Evolutionary conservation across 1,140 invertebrate genomes (phyloP).

Genomic region (Drosophila melanogaster): Release_6_plus_ISO1_MT NC_004354.4:15982501-15983000

Average conservation of each 20-base stretch:
- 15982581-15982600: conserved; percentile 1
- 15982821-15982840: conserved; percentile 30
- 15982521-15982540: neutral
- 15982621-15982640: conserved; percentile 22
- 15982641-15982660: conserved; percentile 12
- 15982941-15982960: neutral
- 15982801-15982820: conserved; percentile 25
- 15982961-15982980: neutral
- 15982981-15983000: neutral
- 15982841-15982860: conserved; percentile 38
- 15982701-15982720: neutral
- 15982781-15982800: conserved; percentile 2
- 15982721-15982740: conserved; percentile 35
- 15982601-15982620: conserved; percentile 5
- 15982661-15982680: conserved; percentile 7
- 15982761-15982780: conserved; percentile 21
- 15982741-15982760: conserved; percentile 37
- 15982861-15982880: conserved; percentile 13
- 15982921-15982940: conserved; percentile 1
- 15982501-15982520: conserved; percentile 48
- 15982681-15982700: conserved; percentile 1
- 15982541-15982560: conserved; percentile 3
- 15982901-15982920: neutral
- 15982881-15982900: conserved; percentile 14
- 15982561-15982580: neutral